phyloP scores from a whole-genome alignment of 2,888 invertebrate species.

The Eledona agricola region DNA sequence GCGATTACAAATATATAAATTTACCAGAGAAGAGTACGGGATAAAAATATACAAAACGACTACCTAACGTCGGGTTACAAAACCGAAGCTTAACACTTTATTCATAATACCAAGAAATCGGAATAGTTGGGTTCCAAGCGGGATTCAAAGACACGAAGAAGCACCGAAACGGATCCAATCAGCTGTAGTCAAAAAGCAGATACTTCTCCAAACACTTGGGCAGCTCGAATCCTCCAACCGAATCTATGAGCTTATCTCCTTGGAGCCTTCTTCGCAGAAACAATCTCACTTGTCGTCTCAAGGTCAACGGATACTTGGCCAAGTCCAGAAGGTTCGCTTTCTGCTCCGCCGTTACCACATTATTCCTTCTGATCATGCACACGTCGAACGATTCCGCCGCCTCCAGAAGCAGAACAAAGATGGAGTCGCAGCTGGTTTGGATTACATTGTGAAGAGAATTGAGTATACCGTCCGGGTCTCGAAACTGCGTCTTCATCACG shows the following conservation, averaged over 20 bases:
- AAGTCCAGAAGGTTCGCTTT: constrained; percentile 71
- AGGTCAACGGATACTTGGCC: constrained; percentile 72
- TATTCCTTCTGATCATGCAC: constrained; percentile 80
- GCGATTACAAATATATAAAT: constrained; percentile 51
- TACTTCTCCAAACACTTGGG: constrained; percentile 74
- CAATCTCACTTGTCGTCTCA: constrained; percentile 68
- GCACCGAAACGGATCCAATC: constrained; percentile 43
- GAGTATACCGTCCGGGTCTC: constrained; percentile 84
- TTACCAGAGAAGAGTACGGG: constrained; percentile 37
- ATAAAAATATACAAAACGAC: constrained; percentile 53
- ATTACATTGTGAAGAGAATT: constrained; percentile 78
- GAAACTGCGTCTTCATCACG: constrained; percentile 83
- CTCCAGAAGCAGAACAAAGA: constrained; percentile 74
- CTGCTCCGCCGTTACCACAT: constrained; percentile 71
- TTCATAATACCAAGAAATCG: constrained; percentile 40
- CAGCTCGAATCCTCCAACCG: constrained; percentile 69
- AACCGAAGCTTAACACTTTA: constrained; percentile 40
- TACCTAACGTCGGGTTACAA: constrained; percentile 38
- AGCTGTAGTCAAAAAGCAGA: constrained; percentile 73
- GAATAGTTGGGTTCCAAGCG: constrained; percentile 41
- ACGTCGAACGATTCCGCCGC: constrained; percentile 82
- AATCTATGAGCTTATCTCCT: constrained; percentile 67
- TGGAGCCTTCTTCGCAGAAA: constrained; percentile 62
- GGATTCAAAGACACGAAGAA: constrained; percentile 24
- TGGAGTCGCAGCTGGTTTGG: constrained; percentile 68